phyloP scores from a whole-genome alignment of 2,113 vertebrate genomes.

The Scolopax mira region DNA sequence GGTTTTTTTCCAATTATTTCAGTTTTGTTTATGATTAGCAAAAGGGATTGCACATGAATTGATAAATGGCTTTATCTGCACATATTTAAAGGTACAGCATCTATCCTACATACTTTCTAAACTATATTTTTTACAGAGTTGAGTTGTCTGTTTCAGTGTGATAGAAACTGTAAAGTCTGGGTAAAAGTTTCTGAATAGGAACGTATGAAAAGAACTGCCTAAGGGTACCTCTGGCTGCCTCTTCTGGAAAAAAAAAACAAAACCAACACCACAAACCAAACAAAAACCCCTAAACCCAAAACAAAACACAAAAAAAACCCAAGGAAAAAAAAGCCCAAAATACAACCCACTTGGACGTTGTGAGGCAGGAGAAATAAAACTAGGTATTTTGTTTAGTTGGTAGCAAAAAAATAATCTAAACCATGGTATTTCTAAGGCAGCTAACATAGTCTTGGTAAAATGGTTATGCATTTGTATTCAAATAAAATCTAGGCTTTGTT shows the following conservation, averaged over 20 bases:
- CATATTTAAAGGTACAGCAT: neutral
- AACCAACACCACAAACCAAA: no score
- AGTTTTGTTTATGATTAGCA: neutral
- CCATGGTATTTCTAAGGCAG: neutral
- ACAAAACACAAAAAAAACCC: fast-evolving
- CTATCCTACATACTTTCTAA: neutral
- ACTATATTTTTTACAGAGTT: neutral
- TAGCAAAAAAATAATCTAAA: neutral
- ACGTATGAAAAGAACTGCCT: neutral
- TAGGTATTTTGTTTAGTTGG: neutral
- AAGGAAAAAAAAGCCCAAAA: neutral
- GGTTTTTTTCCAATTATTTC: neutral
- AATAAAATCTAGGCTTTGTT: neutral
- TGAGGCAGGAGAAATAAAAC: neutral
- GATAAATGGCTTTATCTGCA: neutral
- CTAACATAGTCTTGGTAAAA: neutral
- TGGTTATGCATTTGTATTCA: neutral
- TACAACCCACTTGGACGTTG: neutral
- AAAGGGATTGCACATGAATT: neutral
- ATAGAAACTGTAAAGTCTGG: neutral
- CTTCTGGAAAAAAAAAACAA: neutral
- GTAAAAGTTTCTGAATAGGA: neutral
- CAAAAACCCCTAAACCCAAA: no score
- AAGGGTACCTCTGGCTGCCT: neutral
- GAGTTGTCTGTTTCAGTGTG: neutral